Evolutionary conservation across 2,797 vertebrate species (phyloP).

Genomic region (Telmatherina bonti): DNA sequence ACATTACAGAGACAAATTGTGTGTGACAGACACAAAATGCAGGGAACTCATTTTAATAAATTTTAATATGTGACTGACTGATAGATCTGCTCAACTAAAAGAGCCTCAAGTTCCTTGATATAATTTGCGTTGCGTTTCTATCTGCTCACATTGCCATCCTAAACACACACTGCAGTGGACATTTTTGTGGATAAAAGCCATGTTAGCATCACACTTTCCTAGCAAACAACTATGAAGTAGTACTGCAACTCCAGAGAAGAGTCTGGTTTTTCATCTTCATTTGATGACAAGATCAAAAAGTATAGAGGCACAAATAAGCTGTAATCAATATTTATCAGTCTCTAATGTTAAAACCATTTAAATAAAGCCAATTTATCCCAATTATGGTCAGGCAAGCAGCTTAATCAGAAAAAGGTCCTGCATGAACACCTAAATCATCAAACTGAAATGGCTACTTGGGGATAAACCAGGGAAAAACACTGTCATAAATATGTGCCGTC

Average conservation of each 20-base stretch:
- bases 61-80: slow-evolving; percentile 63
- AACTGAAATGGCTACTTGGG: background rate
- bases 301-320: slow-evolving; percentile 3
- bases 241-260: slow-evolving; percentile 1
- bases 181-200: slow-evolving; percentile 21
- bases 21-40: slow-evolving; percentile 66
- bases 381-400: slow-evolving; percentile 28
- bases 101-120: slow-evolving; percentile 58
- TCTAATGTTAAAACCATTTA: slow-evolving; percentile 16
- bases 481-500: slow-evolving; percentile 24
- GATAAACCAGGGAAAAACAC: slow-evolving; percentile 6
- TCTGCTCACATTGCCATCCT: slow-evolving; percentile 32
- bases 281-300: slow-evolving; percentile 8
- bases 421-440: slow-evolving; percentile 36
- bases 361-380: slow-evolving; percentile 21
- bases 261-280: slow-evolving; percentile 11
- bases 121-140: slow-evolving; percentile 56
- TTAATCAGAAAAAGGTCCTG: slow-evolving; percentile 25
- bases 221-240: slow-evolving; percentile 14
- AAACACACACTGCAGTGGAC: slow-evolving; percentile 29
- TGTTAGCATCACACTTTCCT: slow-evolving; percentile 17
- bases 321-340: slow-evolving; percentile 44
- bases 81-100: slow-evolving; percentile 74
- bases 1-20: slow-evolving; percentile 75
- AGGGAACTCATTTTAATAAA: slow-evolving; percentile 72